Percentiles rank a stretch among this genome's conserved stretches.
Conservation (phyloP, 2,797 vertebrate genomes). For the Pangasius djambal region DNA sequence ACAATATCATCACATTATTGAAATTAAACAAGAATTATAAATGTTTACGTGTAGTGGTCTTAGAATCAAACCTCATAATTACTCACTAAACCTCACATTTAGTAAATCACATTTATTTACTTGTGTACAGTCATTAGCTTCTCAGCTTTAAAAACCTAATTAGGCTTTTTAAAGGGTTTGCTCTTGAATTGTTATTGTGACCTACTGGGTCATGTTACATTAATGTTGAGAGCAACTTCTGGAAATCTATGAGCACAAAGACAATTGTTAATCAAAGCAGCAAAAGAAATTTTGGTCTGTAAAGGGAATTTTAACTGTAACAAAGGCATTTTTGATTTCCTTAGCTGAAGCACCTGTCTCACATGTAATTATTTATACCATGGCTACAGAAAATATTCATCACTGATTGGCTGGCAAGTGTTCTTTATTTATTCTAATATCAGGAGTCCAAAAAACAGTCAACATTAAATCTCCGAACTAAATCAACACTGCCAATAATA, state of each 20-base stretch:
- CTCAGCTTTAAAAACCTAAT: background rate
- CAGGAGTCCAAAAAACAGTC: background rate
- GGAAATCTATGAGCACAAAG: background rate
- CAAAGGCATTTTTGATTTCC: background rate
- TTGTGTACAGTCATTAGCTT: background rate
- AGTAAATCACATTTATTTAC: background rate
- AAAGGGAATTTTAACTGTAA: background rate
- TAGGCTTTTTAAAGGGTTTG: background rate
- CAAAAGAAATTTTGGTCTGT: background rate
- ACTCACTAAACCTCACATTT: background rate
- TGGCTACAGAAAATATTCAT: background rate
- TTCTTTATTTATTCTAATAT: background rate
- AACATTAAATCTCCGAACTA: background rate
- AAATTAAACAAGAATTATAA: background rate
- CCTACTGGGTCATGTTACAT: background rate
- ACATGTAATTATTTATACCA: background rate
- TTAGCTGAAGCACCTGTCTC: background rate
- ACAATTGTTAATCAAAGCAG: background rate
- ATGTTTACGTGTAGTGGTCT: background rate
- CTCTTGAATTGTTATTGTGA: background rate
- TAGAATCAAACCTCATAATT: background rate
- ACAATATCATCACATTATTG: background rate
- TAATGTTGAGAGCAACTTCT: background rate
- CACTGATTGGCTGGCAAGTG: background rate
- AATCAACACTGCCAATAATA: background rate